phyloP scores from a whole-genome alignment of 2,888 invertebrate genomes.

The Phragmatobia fuliginosa region DNA sequence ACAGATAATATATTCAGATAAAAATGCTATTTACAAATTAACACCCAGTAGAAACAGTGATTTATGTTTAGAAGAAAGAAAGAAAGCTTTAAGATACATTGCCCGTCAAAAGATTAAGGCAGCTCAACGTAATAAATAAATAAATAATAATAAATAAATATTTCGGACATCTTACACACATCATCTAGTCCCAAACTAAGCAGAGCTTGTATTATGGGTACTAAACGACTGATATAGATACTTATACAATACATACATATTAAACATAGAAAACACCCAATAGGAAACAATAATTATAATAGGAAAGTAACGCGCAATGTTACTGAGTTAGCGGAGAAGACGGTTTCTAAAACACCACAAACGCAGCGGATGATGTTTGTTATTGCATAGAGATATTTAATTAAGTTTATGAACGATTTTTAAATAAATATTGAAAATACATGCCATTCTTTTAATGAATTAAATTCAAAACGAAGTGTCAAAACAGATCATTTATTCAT shows the following conservation, averaged over 20 bases:
- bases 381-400: not conserved
- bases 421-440: not conserved
- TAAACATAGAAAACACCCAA: too few species aligned
- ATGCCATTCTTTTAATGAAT: not conserved
- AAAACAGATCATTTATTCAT: too few species aligned
- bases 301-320: not conserved
- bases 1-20: constrained; percentile 13
- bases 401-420: not conserved
- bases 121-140: not conserved
- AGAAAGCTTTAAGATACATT: not conserved
- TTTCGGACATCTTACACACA: too few species aligned
- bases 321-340: too few species aligned
- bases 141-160: too few species aligned
- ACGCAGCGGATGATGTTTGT: not conserved
- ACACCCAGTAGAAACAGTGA: constrained; percentile 5
- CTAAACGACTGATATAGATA: too few species aligned
- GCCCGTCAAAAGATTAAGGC: not conserved
- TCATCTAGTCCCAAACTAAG: too few species aligned
- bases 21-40: constrained; percentile 2
- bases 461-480: too few species aligned
- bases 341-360: not conserved
- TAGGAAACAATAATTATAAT: too few species aligned
- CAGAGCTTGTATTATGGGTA: too few species aligned
- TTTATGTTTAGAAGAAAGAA: not conserved
- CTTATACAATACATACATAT: too few species aligned